Base-by-base conservation (phyloP, 2,888 invertebrate genomes). In the Brachypalpus laphriformis region DNA sequence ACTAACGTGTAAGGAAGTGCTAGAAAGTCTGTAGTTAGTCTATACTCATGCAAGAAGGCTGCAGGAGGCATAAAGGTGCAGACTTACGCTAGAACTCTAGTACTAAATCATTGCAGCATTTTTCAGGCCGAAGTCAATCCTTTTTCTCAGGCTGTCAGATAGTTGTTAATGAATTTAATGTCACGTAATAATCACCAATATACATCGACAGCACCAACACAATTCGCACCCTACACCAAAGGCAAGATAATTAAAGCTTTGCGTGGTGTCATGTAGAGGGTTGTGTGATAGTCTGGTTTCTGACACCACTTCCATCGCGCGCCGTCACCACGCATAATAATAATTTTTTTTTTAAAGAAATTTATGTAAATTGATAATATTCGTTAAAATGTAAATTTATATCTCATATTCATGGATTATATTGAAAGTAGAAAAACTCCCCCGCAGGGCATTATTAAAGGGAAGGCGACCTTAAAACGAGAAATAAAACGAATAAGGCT, bases 361-460 rank as follows among this genome's bases (percentile, higher is more conserved):
- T 68, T 37, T 51, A 18, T 54, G 54, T 40, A 68, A 68, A 51
- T 68, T 68, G 40, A 68, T 22, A 54, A 68, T 68, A 54, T 68
- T 37, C 40, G 40, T 3, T 65, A 40, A 40, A 54, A 68, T 68
- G 51, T 40, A 68, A 68, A 68, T 68, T 37, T 54, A 40, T 28
- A 11, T 25, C 37, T 22, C 66, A 18, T 28, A 9, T 68, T 68
- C 37, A 40, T 40, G 20, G 22, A 16, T 25, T 28, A 54, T 54
- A 68, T 42, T 56, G 56, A 18, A 34, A 56, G 20, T 14, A 56
- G 2, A 56, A 18, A 47, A 1, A 47, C 47, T 20, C 45, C 45
- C 3, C 45, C 20, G 47, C 11, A 1, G 47, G 47, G 47, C 4
- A 20, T 20, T 47, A 47, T 45, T 20, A 47, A 47, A 40, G n/a